Evolutionary conservation across 2,888 invertebrate species (phyloP), one percentile per base, ranked within the genome.

Genomic region (Rosalia funebris): DNA sequence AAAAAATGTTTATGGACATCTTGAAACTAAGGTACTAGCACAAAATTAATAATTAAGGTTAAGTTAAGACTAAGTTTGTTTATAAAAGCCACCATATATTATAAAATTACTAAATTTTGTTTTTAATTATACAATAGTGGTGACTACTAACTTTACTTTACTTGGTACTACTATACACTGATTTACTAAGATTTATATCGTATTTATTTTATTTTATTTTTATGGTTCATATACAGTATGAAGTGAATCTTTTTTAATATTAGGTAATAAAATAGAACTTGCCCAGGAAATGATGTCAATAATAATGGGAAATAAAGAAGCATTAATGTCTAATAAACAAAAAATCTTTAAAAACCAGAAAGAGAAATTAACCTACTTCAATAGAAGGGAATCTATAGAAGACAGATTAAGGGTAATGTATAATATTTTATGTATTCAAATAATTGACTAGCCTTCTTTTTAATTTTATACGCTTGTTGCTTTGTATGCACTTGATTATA

Each of bases 231-330:
- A 25, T 25, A 25, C 3, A 25, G 7, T 25, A 25, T 34, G 2
- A 34, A 2, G 2, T n/a, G 11, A 34, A n/a, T 7, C 34, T 34
- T n/a, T 7, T 10, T 2, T 34, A 3, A 11, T 3, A 10, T 3
- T 34, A 62, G 69, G 71, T 32, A 60, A 55, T 25, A 53, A 52
- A 36, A 41, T 73, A 7, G 70, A 72, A 36, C 58, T 75, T 11
- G 19, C 54, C n/a, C 61, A 75, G 50, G 76, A 79, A 66, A 71
- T 78, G 62, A 57, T 67, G 48, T 64, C 70, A 10, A 73, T 77
- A 54, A 60, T 78, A n/a, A 56, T 47, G 15, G 68, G 70, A 17
- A 75, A 75, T 57, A 71, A 70, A 42, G 68, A 72, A 17, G 57
- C 60, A 10, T 57, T 76, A 10, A 55, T 39, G 20, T 52, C 62